Evolutionary conservation across 1,140 invertebrate genomes (phyloP).

Genomic region (Lordiphosa collinella): DNA sequence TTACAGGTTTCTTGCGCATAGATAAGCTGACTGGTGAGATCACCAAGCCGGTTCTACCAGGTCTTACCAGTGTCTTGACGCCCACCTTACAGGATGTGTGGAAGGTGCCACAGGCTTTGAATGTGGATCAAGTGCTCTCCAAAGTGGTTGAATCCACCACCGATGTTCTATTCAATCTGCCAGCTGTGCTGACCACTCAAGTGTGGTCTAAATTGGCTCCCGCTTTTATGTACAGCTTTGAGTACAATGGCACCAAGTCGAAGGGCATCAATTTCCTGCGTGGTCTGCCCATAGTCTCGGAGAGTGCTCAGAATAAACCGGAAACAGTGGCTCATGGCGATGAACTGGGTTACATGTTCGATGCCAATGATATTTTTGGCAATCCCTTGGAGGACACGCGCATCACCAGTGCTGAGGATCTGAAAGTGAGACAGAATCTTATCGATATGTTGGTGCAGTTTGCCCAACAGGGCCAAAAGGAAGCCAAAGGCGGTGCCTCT

Average conservation of each 20-base stretch:
- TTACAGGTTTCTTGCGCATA: slow-evolving; percentile 55
- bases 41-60: slow-evolving; percentile 62
- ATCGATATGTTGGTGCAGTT: slow-evolving; percentile 85
- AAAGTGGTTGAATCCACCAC: slow-evolving; percentile 80
- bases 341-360: slow-evolving; percentile 85
- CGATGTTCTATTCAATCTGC: slow-evolving; percentile 87
- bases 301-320: slow-evolving; percentile 53
- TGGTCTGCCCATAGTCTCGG: slow-evolving; percentile 82
- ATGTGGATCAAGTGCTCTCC: slow-evolving; percentile 60
- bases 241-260: slow-evolving; percentile 83
- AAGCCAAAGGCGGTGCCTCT: slow-evolving; percentile 67
- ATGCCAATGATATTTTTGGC: slow-evolving; percentile 83
- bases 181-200: slow-evolving; percentile 85
- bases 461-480: slow-evolving; percentile 71
- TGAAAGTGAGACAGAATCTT: slow-evolving; percentile 83
- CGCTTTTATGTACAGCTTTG: slow-evolving; percentile 87
- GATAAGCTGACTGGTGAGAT: slow-evolving; percentile 68
- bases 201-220: slow-evolving; percentile 83
- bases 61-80: slow-evolving; percentile 42
- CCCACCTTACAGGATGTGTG: slow-evolving; percentile 67
- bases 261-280: slow-evolving; percentile 83
- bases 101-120: slow-evolving; percentile 59
- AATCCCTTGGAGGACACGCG: slow-evolving; percentile 79
- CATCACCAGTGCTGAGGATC: slow-evolving; percentile 81
- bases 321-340: slow-evolving; percentile 83